A percentile compares a stretch with the other conserved stretches of the same genome.
Evolutionary conservation across 2,888 invertebrate species (phyloP).

Genomic region (Platycnemis pennipes): DNA sequence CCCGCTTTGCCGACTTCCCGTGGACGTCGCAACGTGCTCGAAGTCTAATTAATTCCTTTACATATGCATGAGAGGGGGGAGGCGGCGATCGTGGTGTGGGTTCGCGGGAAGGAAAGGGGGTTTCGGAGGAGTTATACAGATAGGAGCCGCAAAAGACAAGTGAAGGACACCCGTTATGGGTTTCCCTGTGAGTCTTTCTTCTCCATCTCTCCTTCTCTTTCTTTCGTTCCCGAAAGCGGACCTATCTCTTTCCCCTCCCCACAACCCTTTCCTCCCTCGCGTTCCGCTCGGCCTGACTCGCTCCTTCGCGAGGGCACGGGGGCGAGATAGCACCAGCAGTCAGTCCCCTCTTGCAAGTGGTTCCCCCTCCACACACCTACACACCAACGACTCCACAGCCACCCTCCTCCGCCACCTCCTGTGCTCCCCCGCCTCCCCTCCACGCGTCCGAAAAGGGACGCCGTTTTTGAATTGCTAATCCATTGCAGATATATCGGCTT

Average conservation of each 20-base stretch:
- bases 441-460: constrained; percentile 21
- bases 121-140: not conserved
- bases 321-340: not conserved
- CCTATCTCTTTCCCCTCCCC: not conserved
- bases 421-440: not conserved
- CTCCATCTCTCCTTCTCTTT: not conserved
- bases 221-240: not conserved
- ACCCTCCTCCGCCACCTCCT: not conserved
- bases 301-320: not conserved
- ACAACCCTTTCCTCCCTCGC: not conserved
- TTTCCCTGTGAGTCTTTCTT: constrained; percentile 55
- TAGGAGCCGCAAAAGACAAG: constrained; percentile 26
- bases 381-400: not conserved
- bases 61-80: constrained; percentile 58
- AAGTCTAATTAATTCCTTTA: constrained; percentile 65
- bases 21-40: constrained; percentile 46
- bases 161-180: constrained; percentile 57
- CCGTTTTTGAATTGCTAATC: constrained; percentile 67
- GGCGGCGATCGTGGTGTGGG: not conserved
- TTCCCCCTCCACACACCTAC: constrained; percentile 2
- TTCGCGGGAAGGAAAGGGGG: not conserved
- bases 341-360: not conserved
- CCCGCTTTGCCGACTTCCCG: constrained; percentile 53
- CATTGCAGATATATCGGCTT: constrained; percentile 65
- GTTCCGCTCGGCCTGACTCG: constrained; percentile 45